These are phyloP conservation scores for Pachyuromys duprasi DNA, from an alignment of 2,797 vertebrate species.

Conservation along the genomic window DNA sequence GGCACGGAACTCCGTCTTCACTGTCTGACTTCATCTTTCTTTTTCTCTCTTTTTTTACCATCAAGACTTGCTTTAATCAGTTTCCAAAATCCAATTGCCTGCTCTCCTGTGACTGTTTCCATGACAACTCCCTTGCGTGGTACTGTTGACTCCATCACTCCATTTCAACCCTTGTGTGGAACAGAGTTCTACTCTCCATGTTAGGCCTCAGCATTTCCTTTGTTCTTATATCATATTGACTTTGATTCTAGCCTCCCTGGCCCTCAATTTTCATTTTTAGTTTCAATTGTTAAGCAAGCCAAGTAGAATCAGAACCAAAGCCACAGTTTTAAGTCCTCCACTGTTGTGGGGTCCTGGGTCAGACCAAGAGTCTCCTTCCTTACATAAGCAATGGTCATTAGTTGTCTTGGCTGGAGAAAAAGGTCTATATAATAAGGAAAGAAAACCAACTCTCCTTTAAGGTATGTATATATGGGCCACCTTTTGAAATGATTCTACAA, in stretches of 20 bases:
- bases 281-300: constrained; percentile 10
- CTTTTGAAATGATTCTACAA: constrained; percentile 51
- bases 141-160: constrained; percentile 9
- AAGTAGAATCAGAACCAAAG: neutral
- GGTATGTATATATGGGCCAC: neutral
- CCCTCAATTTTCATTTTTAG: neutral
- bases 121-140: constrained; percentile 70
- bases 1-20: neutral
- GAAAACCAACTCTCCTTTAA: neutral
- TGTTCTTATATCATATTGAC: neutral
- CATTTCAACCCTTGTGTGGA: neutral
- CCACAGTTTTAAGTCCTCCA: neutral
- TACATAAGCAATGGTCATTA: neutral
- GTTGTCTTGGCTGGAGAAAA: constrained; percentile 50
- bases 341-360: neutral
- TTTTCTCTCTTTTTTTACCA: constrained; percentile 28
- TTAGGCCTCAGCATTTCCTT: neutral
- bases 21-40: constrained; percentile 36
- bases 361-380: neutral
- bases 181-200: constrained; percentile 16
- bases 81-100: constrained; percentile 74
- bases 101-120: constrained; percentile 61
- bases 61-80: constrained; percentile 51
- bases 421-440: neutral
- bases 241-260: neutral